Evolutionary conservation across 2,888 invertebrate genomes (phyloP), one percentile per base, ranked within the genome.

Genomic region (Chrysolina haemoptera): DNA sequence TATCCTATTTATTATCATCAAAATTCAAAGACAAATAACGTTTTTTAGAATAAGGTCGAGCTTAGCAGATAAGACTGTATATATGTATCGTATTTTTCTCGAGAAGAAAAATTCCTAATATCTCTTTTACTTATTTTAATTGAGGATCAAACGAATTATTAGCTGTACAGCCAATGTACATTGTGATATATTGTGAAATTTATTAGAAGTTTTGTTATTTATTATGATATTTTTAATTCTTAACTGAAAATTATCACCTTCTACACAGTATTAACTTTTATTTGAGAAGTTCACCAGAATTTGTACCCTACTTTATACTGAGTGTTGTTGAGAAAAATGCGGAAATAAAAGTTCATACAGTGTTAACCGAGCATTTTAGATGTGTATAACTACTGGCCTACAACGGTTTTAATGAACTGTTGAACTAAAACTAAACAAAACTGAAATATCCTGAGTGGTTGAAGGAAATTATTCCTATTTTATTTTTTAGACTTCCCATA

Each of bases 31-130:
- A 82, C 81, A 81, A 82, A 81, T 81, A 82, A 80, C 63, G 74
- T 75, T 77, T 76, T 70, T 79, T 82, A 80, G 79, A 72, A 59
- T 81, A 82, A 82, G 80, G 80, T 72, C 77, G 83, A 84, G 83
- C 82, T 83, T 85, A 84, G 84, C 68, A 74, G 72, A 80, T 82
- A 84, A 82, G 84, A 84, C 83, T 85, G 85, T 85, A 85, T 83
- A 83, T 76, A 80, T 64, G 63, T 74, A 72, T 68, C 62, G 75
- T 78, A 75, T 79, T 81, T 82, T 83, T 80, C 76, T 81, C 76
- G 74, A 71, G 68, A 79, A 72, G 68, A 77, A 76, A 76, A 77
- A 74, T 74, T 41, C 62, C 62, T 62, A 72, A 62, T 68, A 65
- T 68, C 8, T 70, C 40, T 55, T 55, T 27, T 35, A 72, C 50